These are phyloP conservation scores for Xerus rutilus DNA, from an alignment of 2,797 vertebrate species.

Conservation along the genomic window DNA sequence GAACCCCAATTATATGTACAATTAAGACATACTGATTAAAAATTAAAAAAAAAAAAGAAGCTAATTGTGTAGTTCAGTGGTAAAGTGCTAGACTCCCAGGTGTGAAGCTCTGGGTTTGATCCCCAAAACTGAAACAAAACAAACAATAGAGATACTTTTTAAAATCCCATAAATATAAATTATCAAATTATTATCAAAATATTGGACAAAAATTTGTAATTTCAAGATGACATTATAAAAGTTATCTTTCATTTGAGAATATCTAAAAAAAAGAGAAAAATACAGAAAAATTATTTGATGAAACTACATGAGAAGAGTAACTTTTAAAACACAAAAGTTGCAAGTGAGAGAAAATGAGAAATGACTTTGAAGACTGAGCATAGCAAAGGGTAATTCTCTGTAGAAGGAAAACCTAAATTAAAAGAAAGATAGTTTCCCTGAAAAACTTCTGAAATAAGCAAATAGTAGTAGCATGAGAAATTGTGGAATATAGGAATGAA, in stretches of 20 bases:
- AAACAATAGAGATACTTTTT: not conserved
- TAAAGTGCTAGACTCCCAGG: not conserved
- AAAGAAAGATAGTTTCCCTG: not conserved
- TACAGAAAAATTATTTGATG: not conserved
- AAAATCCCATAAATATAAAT: not conserved
- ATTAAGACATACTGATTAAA: not conserved
- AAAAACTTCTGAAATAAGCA: not conserved
- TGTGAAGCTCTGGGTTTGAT: not conserved
- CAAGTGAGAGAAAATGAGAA: not conserved
- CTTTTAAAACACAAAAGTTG: not conserved
- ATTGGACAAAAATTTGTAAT: not conserved
- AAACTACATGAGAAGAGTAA: not conserved
- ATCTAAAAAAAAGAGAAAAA: not conserved
- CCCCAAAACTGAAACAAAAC: not conserved
- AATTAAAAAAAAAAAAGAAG: not conserved
- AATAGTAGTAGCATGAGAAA: not conserved
- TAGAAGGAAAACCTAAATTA: not conserved
- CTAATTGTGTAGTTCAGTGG: not conserved
- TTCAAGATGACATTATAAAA: not conserved
- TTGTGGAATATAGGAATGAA: not conserved
- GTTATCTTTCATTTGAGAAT: not conserved
- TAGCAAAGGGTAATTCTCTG: not conserved
- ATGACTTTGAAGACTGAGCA: not conserved
- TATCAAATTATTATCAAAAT: not conserved
- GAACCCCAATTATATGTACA: not conserved